Evolutionary conservation across 2,888 invertebrate genomes (phyloP).

Genomic region (Troides aeacus): DNA sequence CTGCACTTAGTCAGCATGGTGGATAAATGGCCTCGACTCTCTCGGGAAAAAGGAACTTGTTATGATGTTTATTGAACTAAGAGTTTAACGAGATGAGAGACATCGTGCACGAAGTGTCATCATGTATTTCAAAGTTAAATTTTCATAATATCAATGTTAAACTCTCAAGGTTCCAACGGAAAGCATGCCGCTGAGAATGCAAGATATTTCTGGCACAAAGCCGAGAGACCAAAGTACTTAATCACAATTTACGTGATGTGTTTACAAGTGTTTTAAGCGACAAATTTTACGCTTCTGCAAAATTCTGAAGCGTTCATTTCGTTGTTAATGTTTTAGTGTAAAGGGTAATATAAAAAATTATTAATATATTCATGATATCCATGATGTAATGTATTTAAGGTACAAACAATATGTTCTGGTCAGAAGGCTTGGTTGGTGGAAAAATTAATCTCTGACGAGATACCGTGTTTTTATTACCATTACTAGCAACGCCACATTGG

Average conservation of each 20-base stretch:
- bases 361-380: too few species aligned
- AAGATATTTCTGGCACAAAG: constrained; percentile 18
- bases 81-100: not conserved
- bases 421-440: too few species aligned
- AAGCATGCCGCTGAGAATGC: constrained; percentile 5
- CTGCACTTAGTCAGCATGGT: too few species aligned
- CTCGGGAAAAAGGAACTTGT: too few species aligned
- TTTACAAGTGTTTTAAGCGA: constrained; percentile 4
- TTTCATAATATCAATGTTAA: constrained; percentile 5
- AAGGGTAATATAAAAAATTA: too few species aligned
- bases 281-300: not conserved
- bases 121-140: not conserved
- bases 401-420: too few species aligned
- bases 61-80: too few species aligned
- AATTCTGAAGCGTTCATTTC: not conserved
- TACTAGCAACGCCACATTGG: too few species aligned
- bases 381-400: too few species aligned
- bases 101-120: not conserved
- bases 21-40: too few species aligned
- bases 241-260: constrained; percentile 5
- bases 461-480: too few species aligned
- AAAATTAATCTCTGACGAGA: too few species aligned
- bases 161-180: not conserved
- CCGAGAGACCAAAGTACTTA: constrained; percentile 1
- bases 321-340: not conserved